Conservation (phyloP, 2,113 vertebrate species). For the Aegithalos caudatus region DNA sequence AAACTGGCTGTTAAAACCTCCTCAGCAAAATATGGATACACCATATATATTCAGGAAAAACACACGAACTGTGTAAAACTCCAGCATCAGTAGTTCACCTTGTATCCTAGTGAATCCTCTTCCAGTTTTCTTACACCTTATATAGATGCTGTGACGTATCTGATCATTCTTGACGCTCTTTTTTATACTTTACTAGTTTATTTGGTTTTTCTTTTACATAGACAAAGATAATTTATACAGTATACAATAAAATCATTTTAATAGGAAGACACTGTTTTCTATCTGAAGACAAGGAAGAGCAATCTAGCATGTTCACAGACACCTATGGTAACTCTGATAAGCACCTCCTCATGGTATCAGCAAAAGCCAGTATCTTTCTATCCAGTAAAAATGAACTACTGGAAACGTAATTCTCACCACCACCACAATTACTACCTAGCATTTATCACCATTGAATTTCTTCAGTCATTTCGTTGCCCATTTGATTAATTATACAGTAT, state of each 20-base stretch:
- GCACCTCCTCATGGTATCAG: background rate
- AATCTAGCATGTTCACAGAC: background rate
- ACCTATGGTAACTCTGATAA: background rate
- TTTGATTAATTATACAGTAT: background rate
- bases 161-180: background rate
- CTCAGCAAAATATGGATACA: background rate
- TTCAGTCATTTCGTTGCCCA: background rate
- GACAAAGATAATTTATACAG: background rate
- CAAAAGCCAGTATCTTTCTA: background rate
- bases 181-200: background rate
- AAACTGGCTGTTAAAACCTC: background rate
- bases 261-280: background rate
- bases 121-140: background rate
- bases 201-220: background rate
- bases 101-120: background rate
- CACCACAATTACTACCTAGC: background rate
- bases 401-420: background rate
- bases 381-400: background rate
- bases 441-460: background rate
- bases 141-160: accelerated
- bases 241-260: background rate
- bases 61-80: accelerated
- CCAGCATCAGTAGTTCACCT: background rate
- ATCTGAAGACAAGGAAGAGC: background rate
- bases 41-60: background rate